Conservation (phyloP, 2,888 invertebrate genomes). For the Cheilosia scutellata region DNA sequence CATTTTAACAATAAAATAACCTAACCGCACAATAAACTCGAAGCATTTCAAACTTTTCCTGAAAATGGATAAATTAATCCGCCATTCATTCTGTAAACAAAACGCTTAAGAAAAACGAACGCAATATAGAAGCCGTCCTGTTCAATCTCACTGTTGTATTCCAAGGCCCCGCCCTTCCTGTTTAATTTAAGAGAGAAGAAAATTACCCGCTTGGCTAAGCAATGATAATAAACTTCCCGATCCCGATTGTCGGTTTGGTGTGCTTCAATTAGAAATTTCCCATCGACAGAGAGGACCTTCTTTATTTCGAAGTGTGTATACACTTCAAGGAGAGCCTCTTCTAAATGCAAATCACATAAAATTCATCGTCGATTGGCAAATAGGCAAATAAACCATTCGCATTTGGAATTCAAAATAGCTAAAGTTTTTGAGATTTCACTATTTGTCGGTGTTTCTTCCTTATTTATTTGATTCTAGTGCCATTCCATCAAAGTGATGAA, state of each 20-base stretch:
- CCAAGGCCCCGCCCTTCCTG: too few species aligned
- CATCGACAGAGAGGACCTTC: not conserved
- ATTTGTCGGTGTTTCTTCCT: slow-evolving; percentile 6
- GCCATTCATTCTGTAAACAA: slow-evolving; percentile 36
- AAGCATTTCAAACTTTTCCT: slow-evolving; percentile 24
- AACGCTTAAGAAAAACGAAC: not conserved
- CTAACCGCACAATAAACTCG: slow-evolving; percentile 16
- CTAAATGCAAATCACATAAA: slow-evolving; percentile 59
- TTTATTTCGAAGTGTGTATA: slow-evolving; percentile 1
- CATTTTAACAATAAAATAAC: slow-evolving; percentile 18
- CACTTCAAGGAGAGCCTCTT: slow-evolving; percentile 14
- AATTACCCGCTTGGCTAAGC: slow-evolving; percentile 44
- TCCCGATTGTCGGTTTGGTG: slow-evolving; percentile 36
- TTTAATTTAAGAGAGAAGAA: slow-evolving; percentile 20
- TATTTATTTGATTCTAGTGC: slow-evolving; percentile 7
- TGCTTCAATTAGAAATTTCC: slow-evolving; percentile 53
- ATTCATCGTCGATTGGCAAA: slow-evolving; percentile 56
- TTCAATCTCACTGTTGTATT: not conserved
- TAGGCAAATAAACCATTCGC: slow-evolving; percentile 45
- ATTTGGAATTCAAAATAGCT: slow-evolving; percentile 51
- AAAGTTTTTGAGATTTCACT: slow-evolving; percentile 19
- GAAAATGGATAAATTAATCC: slow-evolving; percentile 46
- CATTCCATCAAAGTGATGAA: not conserved
- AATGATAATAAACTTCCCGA: slow-evolving; percentile 54
- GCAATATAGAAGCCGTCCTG: not conserved